Evolutionary conservation across 2,888 invertebrate species (phyloP), one percentile per base, ranked within the genome.

Genomic region (Cepaea hortensis): DNA sequence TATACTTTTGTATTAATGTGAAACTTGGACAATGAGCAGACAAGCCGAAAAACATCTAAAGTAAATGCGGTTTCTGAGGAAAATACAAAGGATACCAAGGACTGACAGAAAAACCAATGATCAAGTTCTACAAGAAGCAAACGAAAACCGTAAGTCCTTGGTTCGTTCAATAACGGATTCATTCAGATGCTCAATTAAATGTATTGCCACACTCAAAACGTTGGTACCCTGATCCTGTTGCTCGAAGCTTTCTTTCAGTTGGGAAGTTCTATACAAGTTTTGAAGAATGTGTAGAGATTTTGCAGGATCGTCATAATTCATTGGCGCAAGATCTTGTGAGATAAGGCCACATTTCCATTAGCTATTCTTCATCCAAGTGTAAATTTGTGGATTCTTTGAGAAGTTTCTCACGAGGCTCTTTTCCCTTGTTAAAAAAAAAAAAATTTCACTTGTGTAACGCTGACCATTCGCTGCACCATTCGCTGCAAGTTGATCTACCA

Each of bases 321-420:
- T 65, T 5, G 15, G 61, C 3, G 13, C 23, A 15, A 62, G 35
- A 35, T 62, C 23, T 18, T 80, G 62, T 7, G 9, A 23, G 23
- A 80, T 62, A 23, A 80, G 62, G 11, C 80, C 35, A 35, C 61
- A 80, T n/a, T 46, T 80, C 80, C 15, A 35, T 61, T 20, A 80
- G 23, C 5, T 6, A 5, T 23, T 80, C 62, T 9, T 80, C 80
- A 18, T 35, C 35, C 4, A 80, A 23, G 23, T 62, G 13, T 35
- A 20, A 5, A 9, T 13, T 61, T 35, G n/a, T 65, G 13, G 35
- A 65, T 62, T 80, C 18, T 20, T 23, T 80, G 3, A 80, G 23
- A 18, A 80, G 65, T 13, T 11, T 15, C 5, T 80, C 80, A 11
- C 80, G 80, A 23, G 80, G 18, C 11, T 61, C 7, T 23, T 80